phyloP scores from a whole-genome alignment of 1,140 invertebrate genomes.

The Aphaenogaster rudis region DNA sequence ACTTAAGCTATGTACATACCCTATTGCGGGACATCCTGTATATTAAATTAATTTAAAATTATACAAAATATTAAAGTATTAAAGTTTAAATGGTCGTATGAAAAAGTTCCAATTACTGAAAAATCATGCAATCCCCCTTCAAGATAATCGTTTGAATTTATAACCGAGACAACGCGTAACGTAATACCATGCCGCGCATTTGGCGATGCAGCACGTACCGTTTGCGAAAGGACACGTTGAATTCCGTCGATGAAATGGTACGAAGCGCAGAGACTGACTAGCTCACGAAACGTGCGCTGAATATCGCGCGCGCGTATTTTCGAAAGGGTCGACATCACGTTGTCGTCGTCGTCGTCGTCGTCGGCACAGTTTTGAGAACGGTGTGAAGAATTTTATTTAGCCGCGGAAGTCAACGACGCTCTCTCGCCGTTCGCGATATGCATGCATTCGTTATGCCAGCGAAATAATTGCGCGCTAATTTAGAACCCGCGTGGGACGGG shows the following conservation, averaged over 20 bases:
- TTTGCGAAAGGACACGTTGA: slow-evolving; percentile 20
- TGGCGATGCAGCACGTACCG: neutral
- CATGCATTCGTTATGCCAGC: neutral
- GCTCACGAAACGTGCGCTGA: slow-evolving; percentile 29
- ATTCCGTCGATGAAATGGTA: slow-evolving; percentile 38
- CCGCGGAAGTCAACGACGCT: neutral
- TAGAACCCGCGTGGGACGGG: slow-evolving; percentile 61
- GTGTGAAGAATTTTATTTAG: neutral
- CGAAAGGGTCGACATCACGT: neutral
- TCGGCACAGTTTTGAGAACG: neutral
- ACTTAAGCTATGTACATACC: no score
- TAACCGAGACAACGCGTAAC: slow-evolving; percentile 6
- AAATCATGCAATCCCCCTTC: neutral
- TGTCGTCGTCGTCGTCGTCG: no score
- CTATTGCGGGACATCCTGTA: neutral
- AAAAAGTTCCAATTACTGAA: neutral
- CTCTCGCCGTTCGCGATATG: no score
- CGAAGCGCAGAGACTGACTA: slow-evolving; percentile 2
- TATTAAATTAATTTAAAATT: neutral
- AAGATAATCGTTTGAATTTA: neutral
- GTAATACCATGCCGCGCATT: neutral
- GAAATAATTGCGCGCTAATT: slow-evolving; percentile 75
- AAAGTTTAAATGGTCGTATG: neutral
- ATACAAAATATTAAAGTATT: neutral
- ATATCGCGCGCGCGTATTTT: slow-evolving; percentile 11